Base-by-base conservation (phyloP, 2,888 invertebrate genomes). In the Drosophila quasianomalipes region DNA sequence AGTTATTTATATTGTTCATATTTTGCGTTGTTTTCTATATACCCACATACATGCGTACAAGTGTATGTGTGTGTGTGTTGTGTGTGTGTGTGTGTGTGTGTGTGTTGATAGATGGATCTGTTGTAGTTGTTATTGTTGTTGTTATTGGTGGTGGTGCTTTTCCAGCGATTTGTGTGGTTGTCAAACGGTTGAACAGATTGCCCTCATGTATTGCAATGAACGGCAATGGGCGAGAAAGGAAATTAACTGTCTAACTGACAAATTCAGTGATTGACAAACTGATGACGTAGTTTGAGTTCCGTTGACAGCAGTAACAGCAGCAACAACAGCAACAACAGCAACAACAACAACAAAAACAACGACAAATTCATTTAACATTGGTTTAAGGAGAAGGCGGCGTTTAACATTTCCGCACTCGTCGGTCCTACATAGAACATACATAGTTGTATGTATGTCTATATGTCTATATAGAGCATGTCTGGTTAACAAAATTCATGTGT, bases 191-290 rank as follows among this genome's bases (percentile, higher is more conserved):
- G 31, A 67, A 81, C 81, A 78, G 53, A 65, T 70, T 44, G 62
- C 70, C 79, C 73, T 65, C 58, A 74, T 81, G 41, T 49, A 47
- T 58, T 64, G 30, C 51, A 74, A 28, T 66, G 79, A 64, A 55
- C 52, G 77, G 55, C 70, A 81, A 63, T 74, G 64, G 70, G 31
- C 57, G 44, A 71, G 60, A 65, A 62, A 55, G 58, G 65, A 74
- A 70, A 74, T 74, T 60, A 66, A 54, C 73, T 47, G 65, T 41
- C 41, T 28, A 49, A 64, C 49, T 52, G 41, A 49, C 22, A 30
- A 37, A 54, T 9, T 39, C 26, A 44, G 12, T 51, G 47, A 55
- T 51, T 65, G 60, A 76, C 53, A 61, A 61, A 61, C 26, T 63
- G 62, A 64, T 72, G 66, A 72, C 74, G 72, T 63, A 63, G 49